Conservation (phyloP, 1,140 invertebrate species). For the Lepidurus couesii region DNA sequence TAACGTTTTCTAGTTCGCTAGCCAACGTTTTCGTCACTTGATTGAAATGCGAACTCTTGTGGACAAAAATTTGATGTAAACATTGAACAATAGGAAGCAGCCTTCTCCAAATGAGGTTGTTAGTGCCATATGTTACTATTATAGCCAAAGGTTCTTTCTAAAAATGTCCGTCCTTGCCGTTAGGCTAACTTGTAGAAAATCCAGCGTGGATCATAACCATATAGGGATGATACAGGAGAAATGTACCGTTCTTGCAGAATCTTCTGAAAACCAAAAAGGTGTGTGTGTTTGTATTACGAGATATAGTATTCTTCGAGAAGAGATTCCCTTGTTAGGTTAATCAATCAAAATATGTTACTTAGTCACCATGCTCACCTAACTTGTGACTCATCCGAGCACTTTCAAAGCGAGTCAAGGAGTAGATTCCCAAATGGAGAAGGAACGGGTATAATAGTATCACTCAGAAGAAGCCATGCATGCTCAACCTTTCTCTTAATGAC, state of each 20-base stretch:
- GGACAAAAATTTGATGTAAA: background rate
- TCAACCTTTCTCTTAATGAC: conserved; percentile 15
- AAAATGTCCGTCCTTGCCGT: conserved; percentile 12
- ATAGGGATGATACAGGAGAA: background rate
- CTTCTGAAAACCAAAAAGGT: background rate
- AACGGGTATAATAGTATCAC: background rate
- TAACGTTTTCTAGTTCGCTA: background rate
- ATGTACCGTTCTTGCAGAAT: background rate
- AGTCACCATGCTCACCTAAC: background rate
- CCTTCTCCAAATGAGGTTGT: background rate
- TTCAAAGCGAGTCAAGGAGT: conserved; percentile 4
- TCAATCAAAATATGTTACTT: background rate
- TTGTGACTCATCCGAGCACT: background rate
- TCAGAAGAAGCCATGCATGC: background rate
- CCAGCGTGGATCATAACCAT: background rate
- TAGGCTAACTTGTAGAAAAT: background rate
- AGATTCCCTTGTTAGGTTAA: background rate
- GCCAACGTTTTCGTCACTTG: background rate
- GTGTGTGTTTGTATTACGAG: background rate
- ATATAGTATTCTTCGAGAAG: background rate
- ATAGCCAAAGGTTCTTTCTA: background rate
- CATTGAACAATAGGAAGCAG: background rate
- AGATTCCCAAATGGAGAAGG: background rate
- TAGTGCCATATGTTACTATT: background rate
- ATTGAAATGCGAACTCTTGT: background rate